phyloP scores from a whole-genome alignment of 2,888 invertebrate species.

The Mechanitis mazaeus region DNA sequence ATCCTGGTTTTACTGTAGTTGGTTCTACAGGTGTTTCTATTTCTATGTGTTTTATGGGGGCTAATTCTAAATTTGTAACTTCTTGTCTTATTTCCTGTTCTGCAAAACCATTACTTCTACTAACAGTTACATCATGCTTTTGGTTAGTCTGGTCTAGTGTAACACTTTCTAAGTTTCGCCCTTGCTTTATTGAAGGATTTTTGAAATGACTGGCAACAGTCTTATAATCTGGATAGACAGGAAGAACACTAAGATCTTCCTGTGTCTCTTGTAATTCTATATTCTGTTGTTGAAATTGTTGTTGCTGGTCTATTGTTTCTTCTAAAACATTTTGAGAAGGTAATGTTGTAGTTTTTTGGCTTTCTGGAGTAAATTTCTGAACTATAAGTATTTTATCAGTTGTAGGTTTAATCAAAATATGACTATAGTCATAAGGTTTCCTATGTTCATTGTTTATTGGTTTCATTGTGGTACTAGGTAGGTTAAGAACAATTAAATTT shows the following conservation, averaged over 20 bases:
- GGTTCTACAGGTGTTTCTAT: slow-evolving; percentile 36
- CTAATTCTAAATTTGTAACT: slow-evolving; percentile 17
- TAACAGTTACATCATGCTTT: slow-evolving; percentile 4
- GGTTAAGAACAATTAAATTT: not conserved
- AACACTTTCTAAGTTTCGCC: not conserved
- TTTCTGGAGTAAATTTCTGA: slow-evolving; percentile 11
- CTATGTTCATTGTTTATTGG: not conserved
- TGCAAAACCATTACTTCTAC: slow-evolving; percentile 19
- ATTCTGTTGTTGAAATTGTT: slow-evolving; percentile 25
- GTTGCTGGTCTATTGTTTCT: slow-evolving; percentile 27
- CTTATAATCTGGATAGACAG: too few relatives aligned
- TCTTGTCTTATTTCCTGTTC: slow-evolving; percentile 16
- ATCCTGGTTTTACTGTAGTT: slow-evolving; percentile 61
- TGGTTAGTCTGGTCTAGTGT: not conserved
- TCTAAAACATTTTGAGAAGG: slow-evolving; percentile 22
- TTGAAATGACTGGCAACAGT: too few relatives aligned
- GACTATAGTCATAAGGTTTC: not conserved
- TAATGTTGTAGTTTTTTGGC: slow-evolving; percentile 5
- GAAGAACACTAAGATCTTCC: slow-evolving; percentile 18
- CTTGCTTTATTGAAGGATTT: not conserved
- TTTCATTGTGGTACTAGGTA: slow-evolving; percentile 2
- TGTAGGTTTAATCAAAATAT: slow-evolving; percentile 9
- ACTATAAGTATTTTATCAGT: slow-evolving; percentile 7
- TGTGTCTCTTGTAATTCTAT: slow-evolving; percentile 27
- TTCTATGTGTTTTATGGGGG: slow-evolving; percentile 21